A percentile compares a stretch with the other conserved stretches of the same genome.
These are phyloP conservation scores for Carabus problematicus DNA, from an alignment of 2,888 invertebrate species.

Conservation along the genomic window DNA sequence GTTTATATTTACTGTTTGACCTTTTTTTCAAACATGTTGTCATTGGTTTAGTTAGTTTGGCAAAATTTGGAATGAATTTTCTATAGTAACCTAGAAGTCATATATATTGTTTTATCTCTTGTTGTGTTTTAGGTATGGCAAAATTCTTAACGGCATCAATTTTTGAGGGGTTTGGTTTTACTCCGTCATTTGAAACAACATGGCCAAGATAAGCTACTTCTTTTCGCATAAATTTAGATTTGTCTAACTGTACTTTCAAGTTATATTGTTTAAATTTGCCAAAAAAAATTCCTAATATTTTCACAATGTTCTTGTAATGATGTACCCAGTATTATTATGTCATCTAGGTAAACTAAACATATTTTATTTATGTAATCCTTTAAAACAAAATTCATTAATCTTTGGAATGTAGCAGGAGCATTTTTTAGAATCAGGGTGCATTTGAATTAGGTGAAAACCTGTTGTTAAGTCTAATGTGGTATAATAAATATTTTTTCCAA, in stretches of 20 bases:
- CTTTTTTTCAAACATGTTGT: slow-evolving; percentile 44
- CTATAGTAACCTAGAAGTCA: slow-evolving; percentile 39
- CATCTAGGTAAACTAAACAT: slow-evolving; percentile 1
- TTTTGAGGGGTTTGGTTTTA: slow-evolving; percentile 50
- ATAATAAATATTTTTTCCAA: too few relatives aligned
- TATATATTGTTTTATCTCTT: slow-evolving; percentile 10
- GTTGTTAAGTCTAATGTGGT: too few relatives aligned
- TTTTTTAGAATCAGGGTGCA: too few relatives aligned
- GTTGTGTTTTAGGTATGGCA: slow-evolving; percentile 47
- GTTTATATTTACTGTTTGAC: slow-evolving; percentile 41
- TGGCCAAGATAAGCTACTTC: slow-evolving; percentile 54
- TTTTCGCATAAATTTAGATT: slow-evolving; percentile 41
- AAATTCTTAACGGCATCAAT: slow-evolving; percentile 46
- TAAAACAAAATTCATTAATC: neutral
- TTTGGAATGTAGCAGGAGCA: too few relatives aligned
- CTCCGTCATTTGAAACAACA: slow-evolving; percentile 49
- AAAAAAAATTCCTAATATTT: slow-evolving; percentile 49
- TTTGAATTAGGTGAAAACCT: too few relatives aligned
- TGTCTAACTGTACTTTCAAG: slow-evolving; percentile 21
- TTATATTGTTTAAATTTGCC: slow-evolving; percentile 44
- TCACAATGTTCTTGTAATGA: slow-evolving; percentile 47
- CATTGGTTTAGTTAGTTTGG: slow-evolving; percentile 45
- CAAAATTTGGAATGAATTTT: slow-evolving; percentile 46
- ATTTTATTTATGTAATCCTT: slow-evolving; percentile 5
- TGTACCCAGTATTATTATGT: slow-evolving; percentile 19